These are phyloP conservation scores for Andrena bicolor DNA, from an alignment of 2,888 invertebrate species.

Conservation along the genomic window DNA sequence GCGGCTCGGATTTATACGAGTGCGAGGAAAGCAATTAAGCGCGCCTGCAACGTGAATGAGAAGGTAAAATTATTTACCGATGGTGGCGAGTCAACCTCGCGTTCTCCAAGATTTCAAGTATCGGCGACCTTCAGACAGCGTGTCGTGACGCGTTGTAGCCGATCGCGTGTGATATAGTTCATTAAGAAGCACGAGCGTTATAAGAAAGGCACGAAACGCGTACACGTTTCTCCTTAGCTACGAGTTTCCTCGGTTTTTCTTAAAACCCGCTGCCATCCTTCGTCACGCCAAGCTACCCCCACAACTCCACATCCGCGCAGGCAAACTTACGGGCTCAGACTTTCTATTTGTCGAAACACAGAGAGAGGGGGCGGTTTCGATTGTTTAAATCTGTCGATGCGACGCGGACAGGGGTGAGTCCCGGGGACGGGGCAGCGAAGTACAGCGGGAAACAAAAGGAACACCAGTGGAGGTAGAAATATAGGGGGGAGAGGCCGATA, in stretches of 20 bases:
- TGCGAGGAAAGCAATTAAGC: conserved; percentile 23
- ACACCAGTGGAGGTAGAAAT: neutral
- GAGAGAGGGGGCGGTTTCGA: too few species aligned
- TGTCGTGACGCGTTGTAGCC: neutral
- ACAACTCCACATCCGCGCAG: too few species aligned
- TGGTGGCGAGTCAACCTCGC: conserved; percentile 10
- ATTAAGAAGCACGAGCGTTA: too few species aligned
- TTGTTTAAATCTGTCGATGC: too few species aligned
- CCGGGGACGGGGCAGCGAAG: neutral
- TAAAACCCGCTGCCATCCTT: too few species aligned
- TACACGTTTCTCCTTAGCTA: too few species aligned
- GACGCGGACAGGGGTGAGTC: neutral
- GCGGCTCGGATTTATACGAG: neutral
- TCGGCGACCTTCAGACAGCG: neutral
- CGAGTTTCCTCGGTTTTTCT: too few species aligned
- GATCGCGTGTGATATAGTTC: conserved; percentile 17
- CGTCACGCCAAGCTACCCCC: too few species aligned
- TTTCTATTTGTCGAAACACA: too few species aligned
- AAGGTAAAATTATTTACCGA: neutral
- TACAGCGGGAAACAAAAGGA: neutral
- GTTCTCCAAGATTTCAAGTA: conserved; percentile 35
- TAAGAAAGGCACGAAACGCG: too few species aligned
- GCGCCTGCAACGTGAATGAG: neutral
- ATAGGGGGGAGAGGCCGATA: neutral
- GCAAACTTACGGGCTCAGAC: too few species aligned